These are phyloP conservation scores for Prietella phreatophila DNA, from an alignment of 2,113 vertebrate genomes.

Conservation along the genomic window DNA sequence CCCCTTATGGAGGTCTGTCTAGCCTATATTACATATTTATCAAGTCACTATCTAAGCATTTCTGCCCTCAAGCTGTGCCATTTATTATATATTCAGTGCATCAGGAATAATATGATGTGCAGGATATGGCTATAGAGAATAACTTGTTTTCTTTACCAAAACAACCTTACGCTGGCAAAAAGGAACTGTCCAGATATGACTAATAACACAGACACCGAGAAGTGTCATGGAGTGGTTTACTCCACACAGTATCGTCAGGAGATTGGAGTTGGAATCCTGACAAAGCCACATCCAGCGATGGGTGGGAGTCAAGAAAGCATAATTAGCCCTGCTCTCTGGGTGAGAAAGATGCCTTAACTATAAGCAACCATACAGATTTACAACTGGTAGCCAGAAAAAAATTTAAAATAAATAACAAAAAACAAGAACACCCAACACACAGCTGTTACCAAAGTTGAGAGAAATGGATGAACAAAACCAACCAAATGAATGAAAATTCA, in stretches of 20 bases:
- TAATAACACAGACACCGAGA: neutral
- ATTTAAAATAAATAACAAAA: neutral
- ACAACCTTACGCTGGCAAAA: neutral
- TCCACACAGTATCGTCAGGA: neutral
- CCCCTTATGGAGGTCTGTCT: conserved; percentile 1
- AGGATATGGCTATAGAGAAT: neutral
- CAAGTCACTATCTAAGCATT: conserved; percentile 13
- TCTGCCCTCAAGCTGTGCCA: neutral
- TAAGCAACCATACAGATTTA: neutral
- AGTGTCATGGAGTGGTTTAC: neutral
- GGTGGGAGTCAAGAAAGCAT: neutral
- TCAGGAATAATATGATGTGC: neutral
- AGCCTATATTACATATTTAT: conserved; percentile 15
- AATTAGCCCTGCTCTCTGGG: neutral
- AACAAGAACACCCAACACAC: neutral
- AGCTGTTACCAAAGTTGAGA: neutral
- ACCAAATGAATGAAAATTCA: neutral
- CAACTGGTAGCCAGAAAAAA: neutral
- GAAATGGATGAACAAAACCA: neutral
- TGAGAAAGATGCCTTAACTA: neutral
- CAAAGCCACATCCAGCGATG: neutral
- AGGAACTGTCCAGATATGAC: neutral
- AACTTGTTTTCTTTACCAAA: neutral
- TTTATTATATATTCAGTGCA: neutral
- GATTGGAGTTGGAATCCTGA: neutral